These are phyloP conservation scores for Aporophyla nigra DNA, from an alignment of 2,888 invertebrate species.

Conservation along the genomic window DNA sequence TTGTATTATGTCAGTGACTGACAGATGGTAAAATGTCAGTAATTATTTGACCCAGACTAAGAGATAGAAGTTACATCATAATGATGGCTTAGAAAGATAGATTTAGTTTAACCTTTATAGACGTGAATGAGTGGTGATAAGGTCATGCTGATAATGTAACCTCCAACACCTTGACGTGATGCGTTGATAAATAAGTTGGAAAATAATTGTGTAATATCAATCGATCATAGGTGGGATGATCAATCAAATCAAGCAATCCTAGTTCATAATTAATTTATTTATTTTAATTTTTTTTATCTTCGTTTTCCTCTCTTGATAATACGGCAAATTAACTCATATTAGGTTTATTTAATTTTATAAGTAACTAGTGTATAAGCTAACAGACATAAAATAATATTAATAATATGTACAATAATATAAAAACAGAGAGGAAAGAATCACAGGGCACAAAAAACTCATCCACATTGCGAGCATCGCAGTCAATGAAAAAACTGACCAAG, in stretches of 20 bases:
- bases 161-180: not conserved
- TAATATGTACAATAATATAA: no score
- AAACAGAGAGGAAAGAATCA: no score
- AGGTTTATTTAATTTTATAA: no score
- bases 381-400: no score
- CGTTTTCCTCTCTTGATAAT: no score
- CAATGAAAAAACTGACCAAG: no score
- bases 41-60: conserved; percentile 27
- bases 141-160: conserved; percentile 38
- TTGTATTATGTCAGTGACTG: conserved; percentile 49
- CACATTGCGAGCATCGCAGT: no score
- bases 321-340: no score
- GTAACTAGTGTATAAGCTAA: no score
- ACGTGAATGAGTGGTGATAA: conserved; percentile 16
- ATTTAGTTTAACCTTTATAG: conserved; percentile 35
- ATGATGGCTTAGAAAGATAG: conserved; percentile 24
- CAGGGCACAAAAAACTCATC: no score
- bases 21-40: conserved; percentile 37
- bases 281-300: no score
- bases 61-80: conserved; percentile 38
- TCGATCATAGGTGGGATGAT: conserved; percentile 5
- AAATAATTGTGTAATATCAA: conserved; percentile 8
- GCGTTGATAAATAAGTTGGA: not conserved
- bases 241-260: conserved; percentile 9
- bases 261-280: no score